Evolutionary conservation across 92 coral and sea anemone genomes (phyloP).

Genomic region (Porites rus): DNA sequence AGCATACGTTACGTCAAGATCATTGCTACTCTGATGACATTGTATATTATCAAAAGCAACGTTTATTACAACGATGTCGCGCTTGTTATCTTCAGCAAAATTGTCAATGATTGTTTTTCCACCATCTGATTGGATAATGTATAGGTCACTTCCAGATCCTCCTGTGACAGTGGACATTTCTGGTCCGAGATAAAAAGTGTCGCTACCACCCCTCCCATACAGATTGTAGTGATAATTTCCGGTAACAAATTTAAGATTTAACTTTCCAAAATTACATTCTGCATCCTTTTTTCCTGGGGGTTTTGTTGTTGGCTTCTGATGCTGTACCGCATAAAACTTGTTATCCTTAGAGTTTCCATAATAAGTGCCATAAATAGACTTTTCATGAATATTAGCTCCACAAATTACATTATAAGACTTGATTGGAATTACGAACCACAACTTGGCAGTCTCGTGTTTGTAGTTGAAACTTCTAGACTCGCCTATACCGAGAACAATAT

Average conservation of each 20-base stretch:
- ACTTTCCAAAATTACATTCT: constrained; percentile 15
- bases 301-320: constrained; percentile 9
- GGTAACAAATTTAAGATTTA: constrained; percentile 20
- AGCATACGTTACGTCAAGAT: constrained; percentile 51
- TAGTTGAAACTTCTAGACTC: constrained; percentile 40
- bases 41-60: constrained; percentile 33
- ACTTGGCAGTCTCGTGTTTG: constrained; percentile 53
- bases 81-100: constrained; percentile 62
- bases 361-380: constrained; percentile 17
- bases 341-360: constrained; percentile 22
- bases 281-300: constrained; percentile 1
- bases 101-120: constrained; percentile 70
- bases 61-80: constrained; percentile 61
- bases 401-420: constrained; percentile 45
- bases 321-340: constrained; percentile 29
- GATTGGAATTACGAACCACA: constrained; percentile 64
- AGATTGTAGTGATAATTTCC: constrained; percentile 69
- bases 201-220: constrained; percentile 72
- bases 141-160: constrained; percentile 57
- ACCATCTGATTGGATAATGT: constrained; percentile 63
- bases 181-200: constrained; percentile 69
- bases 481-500: constrained; percentile 51
- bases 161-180: constrained; percentile 58
- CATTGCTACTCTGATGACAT: constrained; percentile 37
- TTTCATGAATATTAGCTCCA: constrained; percentile 17